Conservation (phyloP, 2,888 invertebrate genomes). For the Cinara cedri region DNA sequence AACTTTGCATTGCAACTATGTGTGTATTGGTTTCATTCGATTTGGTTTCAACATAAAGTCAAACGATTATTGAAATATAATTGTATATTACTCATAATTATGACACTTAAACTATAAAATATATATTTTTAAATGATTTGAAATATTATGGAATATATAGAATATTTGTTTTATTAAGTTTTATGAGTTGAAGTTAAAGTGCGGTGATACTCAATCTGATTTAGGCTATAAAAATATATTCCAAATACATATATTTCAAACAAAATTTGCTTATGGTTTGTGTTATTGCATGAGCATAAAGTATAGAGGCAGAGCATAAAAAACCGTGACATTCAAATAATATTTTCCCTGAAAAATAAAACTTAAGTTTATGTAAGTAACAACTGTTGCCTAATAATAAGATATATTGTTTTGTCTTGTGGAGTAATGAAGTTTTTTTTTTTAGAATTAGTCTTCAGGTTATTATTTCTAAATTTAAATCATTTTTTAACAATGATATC, state of each 20-base stretch:
- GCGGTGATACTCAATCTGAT: too few relatives aligned
- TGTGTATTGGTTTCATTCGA: neutral
- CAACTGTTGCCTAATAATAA: neutral
- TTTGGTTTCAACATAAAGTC: slow-evolving; percentile 6
- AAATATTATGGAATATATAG: neutral
- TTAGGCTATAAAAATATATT: too few relatives aligned
- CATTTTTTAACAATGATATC: neutral
- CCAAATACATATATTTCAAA: too few relatives aligned
- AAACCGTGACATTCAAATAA: neutral
- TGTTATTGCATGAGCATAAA: too few relatives aligned
- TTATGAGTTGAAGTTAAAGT: too few relatives aligned
- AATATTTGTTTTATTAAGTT: too few relatives aligned
- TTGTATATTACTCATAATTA: neutral
- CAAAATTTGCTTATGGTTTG: too few relatives aligned
- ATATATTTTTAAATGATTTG: neutral
- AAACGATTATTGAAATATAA: neutral
- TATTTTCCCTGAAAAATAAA: neutral
- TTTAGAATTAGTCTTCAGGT: neutral
- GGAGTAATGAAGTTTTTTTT: neutral
- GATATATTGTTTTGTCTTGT: slow-evolving; percentile 6
- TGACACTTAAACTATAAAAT: neutral
- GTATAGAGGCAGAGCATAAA: too few relatives aligned
- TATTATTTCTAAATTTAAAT: neutral
- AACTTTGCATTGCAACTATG: slow-evolving; percentile 25
- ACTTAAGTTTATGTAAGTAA: neutral